phyloP scores from a whole-genome alignment of 2,797 vertebrate species.

The Myotis vivesi region DNA sequence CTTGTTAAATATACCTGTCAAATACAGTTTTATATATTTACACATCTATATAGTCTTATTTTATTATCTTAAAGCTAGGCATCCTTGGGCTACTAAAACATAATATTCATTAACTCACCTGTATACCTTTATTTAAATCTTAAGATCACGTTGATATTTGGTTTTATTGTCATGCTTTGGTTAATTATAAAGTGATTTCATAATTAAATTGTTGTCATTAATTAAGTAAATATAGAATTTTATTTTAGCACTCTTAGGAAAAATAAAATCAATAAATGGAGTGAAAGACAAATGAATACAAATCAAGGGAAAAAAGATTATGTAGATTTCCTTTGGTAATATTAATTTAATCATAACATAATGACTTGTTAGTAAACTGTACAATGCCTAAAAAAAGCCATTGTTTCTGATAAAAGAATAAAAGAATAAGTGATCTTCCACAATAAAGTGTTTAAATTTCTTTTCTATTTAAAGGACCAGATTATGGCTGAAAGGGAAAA shows the following conservation, averaged over 20 bases:
- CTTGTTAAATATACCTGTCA: slow-evolving; percentile 46
- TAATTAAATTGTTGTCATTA: slow-evolving; percentile 34
- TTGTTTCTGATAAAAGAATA: slow-evolving; percentile 24
- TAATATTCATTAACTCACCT: slow-evolving; percentile 36
- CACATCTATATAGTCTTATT: background rate
- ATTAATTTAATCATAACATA: slow-evolving; percentile 50
- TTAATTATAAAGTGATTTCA: slow-evolving; percentile 42
- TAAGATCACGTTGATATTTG: slow-evolving; percentile 32
- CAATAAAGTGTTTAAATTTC: slow-evolving; percentile 5
- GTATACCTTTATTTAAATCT: slow-evolving; percentile 35
- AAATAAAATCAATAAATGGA: slow-evolving; percentile 40
- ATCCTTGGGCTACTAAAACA: slow-evolving; percentile 10
- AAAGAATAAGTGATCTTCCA: background rate
- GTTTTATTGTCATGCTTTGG: slow-evolving; percentile 45
- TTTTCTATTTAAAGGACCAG: background rate
- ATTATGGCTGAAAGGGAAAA: slow-evolving; percentile 57
- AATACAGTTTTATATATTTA: slow-evolving; percentile 40
- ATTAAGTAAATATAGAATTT: slow-evolving; percentile 20
- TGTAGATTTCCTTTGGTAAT: slow-evolving; percentile 41
- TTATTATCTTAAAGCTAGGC: slow-evolving; percentile 46
- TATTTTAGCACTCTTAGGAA: slow-evolving; percentile 22
- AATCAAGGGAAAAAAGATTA: slow-evolving; percentile 42
- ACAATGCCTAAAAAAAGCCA: background rate
- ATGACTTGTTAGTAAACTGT: slow-evolving; percentile 47
- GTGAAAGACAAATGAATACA: slow-evolving; percentile 24